Conservation (phyloP, 2,113 vertebrate species). For the Tyrannus savana region DNA sequence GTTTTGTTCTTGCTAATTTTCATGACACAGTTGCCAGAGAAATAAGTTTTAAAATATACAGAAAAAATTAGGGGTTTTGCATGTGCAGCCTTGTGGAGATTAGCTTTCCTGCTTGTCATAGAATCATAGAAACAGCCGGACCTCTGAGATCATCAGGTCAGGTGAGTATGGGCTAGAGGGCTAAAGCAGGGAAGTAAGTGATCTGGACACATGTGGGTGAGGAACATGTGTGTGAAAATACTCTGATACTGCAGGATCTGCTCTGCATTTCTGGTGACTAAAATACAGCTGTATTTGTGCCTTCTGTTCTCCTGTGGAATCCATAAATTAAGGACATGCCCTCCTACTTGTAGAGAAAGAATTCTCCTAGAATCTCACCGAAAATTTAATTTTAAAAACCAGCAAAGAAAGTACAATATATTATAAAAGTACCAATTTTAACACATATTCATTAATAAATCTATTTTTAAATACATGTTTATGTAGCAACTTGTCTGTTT, state of each 20-base stretch:
- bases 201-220: not conserved
- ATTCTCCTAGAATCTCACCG: not conserved
- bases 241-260: not conserved
- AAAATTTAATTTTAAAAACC: not conserved
- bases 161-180: not conserved
- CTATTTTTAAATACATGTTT: not conserved
- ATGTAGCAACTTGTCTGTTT: not conserved
- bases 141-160: no score
- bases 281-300: not conserved
- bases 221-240: not conserved
- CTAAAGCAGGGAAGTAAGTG: not conserved
- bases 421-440: not conserved
- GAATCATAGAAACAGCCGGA: no score
- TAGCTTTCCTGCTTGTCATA: not conserved
- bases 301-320: not conserved
- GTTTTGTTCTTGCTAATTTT: not conserved
- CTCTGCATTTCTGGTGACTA: not conserved
- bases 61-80: not conserved
- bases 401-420: not conserved
- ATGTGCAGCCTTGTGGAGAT: not conserved
- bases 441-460: not conserved
- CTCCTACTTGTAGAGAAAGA: not conserved
- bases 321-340: not conserved
- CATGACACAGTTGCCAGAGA: not conserved
- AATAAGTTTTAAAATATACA: not conserved